These are phyloP conservation scores for Clarias magur DNA, from an alignment of 2,113 vertebrate genomes.

Conservation along the genomic window DNA sequence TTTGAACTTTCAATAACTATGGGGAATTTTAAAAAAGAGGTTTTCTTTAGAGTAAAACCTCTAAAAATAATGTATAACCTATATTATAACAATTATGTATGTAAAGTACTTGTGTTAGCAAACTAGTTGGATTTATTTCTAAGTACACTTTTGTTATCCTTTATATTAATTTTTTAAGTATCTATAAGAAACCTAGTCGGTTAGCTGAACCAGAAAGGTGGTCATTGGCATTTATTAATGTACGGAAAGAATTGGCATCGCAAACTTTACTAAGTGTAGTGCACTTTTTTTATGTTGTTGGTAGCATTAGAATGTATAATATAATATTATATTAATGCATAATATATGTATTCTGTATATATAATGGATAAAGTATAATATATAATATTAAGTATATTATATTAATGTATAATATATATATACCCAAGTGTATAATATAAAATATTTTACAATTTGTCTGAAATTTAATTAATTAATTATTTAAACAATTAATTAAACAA, in stretches of 20 bases:
- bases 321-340: too few relatives aligned
- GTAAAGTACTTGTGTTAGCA: background rate
- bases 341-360: too few relatives aligned
- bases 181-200: background rate
- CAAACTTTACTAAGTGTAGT: too few relatives aligned
- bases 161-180: background rate
- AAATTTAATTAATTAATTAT: too few relatives aligned
- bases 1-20: conserved; percentile 36
- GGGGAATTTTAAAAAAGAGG: background rate
- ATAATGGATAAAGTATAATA: too few relatives aligned
- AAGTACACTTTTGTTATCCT: background rate
- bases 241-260: background rate
- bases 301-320: too few relatives aligned
- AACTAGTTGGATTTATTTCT: background rate
- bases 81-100: background rate
- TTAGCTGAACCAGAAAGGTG: background rate
- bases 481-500: too few relatives aligned
- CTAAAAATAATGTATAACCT: background rate
- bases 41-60: conserved; percentile 2
- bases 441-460: too few relatives aligned
- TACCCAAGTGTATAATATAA: too few relatives aligned
- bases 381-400: too few relatives aligned
- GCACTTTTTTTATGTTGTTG: too few relatives aligned
- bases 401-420: too few relatives aligned
- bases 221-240: background rate